A percentile compares a stretch with the other conserved stretches of the same genome.
Conservation (phyloP, 2,113 vertebrate species). For the Puffinus mauretanicus region DNA sequence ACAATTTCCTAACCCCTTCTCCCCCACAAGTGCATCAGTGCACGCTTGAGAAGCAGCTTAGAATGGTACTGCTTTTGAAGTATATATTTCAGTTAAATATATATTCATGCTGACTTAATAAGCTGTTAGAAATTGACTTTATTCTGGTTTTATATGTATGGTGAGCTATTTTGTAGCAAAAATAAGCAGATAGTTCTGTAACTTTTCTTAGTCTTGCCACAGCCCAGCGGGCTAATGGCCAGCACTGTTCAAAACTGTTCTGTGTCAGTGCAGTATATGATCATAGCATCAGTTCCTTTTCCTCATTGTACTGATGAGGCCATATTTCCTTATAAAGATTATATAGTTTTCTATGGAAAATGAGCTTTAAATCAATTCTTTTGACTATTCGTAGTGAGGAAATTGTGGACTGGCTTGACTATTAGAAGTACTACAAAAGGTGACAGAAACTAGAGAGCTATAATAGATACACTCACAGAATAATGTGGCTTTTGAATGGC, state of each 20-base stretch:
- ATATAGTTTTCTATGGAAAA: background rate
- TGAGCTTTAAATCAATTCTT: background rate
- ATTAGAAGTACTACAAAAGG: background rate
- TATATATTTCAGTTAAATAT: background rate
- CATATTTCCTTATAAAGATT: background rate
- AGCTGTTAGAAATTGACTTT: background rate
- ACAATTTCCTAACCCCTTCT: background rate
- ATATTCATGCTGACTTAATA: background rate
- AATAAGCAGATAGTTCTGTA: background rate
- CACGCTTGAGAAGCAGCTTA: background rate
- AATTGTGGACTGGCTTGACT: background rate
- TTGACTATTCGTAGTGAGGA: background rate
- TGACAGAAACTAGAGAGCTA: background rate
- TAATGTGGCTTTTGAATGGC: background rate
- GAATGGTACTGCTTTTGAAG: background rate
- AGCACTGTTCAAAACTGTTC: background rate
- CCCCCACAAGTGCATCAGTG: background rate
- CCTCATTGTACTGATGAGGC: background rate
- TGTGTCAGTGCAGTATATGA: accelerated
- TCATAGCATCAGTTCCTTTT: background rate
- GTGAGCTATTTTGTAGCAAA: background rate
- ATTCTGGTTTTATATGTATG: background rate
- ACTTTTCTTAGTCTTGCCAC: background rate
- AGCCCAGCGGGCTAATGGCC: background rate
- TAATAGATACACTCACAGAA: background rate